Evolutionary conservation across 1,140 invertebrate genomes (phyloP).

Genomic region (Bombus polaris): DNA sequence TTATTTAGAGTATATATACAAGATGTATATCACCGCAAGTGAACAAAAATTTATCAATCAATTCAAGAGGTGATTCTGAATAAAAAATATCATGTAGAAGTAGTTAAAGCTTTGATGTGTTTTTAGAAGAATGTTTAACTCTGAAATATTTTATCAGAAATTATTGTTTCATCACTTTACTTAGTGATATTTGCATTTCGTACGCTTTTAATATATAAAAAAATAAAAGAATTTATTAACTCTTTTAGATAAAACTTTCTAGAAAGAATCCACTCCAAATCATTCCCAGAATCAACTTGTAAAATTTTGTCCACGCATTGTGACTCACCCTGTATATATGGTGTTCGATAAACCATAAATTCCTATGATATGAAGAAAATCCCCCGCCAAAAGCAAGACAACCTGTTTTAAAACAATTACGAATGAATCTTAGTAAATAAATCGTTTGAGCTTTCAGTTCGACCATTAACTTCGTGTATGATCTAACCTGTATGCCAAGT

Average conservation of each 20-base stretch:
- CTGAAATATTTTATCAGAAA: background rate
- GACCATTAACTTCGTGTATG: background rate
- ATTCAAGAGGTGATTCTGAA: background rate
- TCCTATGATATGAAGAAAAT: constrained; percentile 44
- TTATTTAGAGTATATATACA: constrained; percentile 28
- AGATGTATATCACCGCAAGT: background rate
- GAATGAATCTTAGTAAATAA: background rate
- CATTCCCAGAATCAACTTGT: background rate
- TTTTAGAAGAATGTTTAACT: background rate
- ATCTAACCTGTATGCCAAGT: too few relatives aligned
- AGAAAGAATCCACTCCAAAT: background rate
- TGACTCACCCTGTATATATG: background rate
- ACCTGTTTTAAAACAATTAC: background rate
- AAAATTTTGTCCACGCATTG: background rate
- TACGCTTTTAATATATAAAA: background rate
- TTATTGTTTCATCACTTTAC: background rate
- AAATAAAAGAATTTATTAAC: background rate
- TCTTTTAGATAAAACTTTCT: background rate
- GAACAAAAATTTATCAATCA: background rate
- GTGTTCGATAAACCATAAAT: constrained; percentile 47
- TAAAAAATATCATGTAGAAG: background rate
- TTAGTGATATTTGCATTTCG: background rate
- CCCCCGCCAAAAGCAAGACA: constrained; percentile 32
- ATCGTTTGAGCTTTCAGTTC: background rate
- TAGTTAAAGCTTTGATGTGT: background rate